Percentiles rank a stretch among this genome's conserved stretches.
Evolutionary conservation across 2,113 vertebrate species (phyloP).

Genomic region (Bufo bufo): DNA sequence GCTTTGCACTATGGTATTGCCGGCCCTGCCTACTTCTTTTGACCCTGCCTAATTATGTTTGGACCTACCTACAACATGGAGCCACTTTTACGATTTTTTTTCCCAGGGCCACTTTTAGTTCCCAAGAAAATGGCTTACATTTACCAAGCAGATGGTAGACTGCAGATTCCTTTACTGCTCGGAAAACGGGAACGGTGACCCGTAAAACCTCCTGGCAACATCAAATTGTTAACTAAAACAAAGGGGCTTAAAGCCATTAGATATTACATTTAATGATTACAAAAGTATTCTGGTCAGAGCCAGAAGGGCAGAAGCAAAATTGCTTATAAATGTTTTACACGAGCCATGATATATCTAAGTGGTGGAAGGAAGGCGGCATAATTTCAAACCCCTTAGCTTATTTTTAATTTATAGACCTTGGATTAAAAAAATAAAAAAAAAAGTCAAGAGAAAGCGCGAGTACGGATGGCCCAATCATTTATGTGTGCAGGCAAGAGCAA

Average conservation of each 20-base stretch:
- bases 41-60: no score
- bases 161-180: neutral
- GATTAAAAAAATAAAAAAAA: constrained; percentile 66
- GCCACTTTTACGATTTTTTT: no score
- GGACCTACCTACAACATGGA: no score
- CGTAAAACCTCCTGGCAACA: neutral
- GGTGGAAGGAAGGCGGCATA: constrained; percentile 68
- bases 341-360: constrained; percentile 70
- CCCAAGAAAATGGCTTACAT: no score
- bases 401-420: constrained; percentile 85
- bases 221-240: constrained; percentile 29
- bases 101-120: no score
- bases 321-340: constrained; percentile 75
- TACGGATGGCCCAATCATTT: constrained; percentile 82
- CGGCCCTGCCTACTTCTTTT: no score
- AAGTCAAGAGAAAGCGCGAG: constrained; percentile 71
- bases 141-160: neutral
- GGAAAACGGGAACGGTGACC: neutral
- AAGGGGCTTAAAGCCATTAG: constrained; percentile 21
- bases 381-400: constrained; percentile 81
- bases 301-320: constrained; percentile 64
- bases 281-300: constrained; percentile 41
- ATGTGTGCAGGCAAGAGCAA: constrained; percentile 81
- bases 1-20: no score
- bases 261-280: constrained; percentile 27